Conservation (phyloP, 2,888 invertebrate species). For the Eudasyphora cyanicolor region DNA sequence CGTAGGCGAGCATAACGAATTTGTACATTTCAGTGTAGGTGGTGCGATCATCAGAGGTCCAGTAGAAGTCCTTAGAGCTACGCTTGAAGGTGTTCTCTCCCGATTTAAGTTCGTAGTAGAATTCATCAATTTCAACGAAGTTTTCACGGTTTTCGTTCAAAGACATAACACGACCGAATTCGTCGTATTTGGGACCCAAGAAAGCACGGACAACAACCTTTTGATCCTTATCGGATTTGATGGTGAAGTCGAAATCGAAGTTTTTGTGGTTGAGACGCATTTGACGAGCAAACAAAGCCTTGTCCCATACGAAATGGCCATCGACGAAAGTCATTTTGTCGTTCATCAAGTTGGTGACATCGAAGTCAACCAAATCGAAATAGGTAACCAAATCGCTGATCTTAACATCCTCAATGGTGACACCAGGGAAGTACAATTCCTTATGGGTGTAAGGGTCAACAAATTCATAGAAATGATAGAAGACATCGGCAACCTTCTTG, state of each 20-base stretch:
- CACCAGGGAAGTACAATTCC: slow-evolving; percentile 83
- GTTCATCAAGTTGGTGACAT: slow-evolving; percentile 79
- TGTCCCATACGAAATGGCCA: slow-evolving; percentile 67
- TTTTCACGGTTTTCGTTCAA: slow-evolving; percentile 83
- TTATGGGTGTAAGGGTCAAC: slow-evolving; percentile 84
- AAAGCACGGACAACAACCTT: slow-evolving; percentile 78
- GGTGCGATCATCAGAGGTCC: slow-evolving; percentile 83
- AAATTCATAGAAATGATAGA: slow-evolving; percentile 83
- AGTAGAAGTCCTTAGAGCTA: slow-evolving; percentile 74
- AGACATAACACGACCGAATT: slow-evolving; percentile 79
- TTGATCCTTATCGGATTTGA: slow-evolving; percentile 82
- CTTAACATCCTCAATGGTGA: slow-evolving; percentile 84
- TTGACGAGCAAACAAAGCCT: slow-evolving; percentile 82
- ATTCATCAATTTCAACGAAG: slow-evolving; percentile 85
- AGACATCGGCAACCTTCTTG: slow-evolving; percentile 83
- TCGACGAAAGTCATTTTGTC: slow-evolving; percentile 64
- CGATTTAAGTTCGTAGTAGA: slow-evolving; percentile 82
- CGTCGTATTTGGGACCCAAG: slow-evolving; percentile 71
- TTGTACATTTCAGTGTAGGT: slow-evolving; percentile 80
- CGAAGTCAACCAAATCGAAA: slow-evolving; percentile 84
- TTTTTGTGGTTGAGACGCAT: slow-evolving; percentile 86
- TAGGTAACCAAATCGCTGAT: slow-evolving; percentile 85
- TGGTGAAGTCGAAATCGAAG: slow-evolving; percentile 83
- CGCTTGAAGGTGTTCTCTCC: slow-evolving; percentile 80
- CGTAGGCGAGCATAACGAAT: slow-evolving; percentile 80